These are phyloP conservation scores for Micromesistius poutassou DNA, from an alignment of 2,797 vertebrate species.

Conservation along the genomic window DNA sequence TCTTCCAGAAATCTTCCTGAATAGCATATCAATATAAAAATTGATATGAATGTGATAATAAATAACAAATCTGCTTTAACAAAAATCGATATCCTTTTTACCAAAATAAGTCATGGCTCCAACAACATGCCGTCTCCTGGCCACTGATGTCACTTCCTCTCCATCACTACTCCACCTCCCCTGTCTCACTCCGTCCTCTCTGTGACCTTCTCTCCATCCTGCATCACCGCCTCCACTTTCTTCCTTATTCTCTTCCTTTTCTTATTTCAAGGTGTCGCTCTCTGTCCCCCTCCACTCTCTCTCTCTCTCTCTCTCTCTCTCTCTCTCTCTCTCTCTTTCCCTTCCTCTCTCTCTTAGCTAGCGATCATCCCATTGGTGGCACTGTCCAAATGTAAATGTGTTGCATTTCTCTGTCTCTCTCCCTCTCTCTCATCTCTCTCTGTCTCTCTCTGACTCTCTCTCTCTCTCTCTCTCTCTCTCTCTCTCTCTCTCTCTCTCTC, in stretches of 20 bases:
- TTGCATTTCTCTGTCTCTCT: neutral
- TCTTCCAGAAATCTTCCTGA: too few species aligned
- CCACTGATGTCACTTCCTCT: constrained; percentile 1
- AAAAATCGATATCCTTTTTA: too few species aligned
- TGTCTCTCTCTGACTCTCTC: too few species aligned
- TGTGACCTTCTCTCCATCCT: neutral
- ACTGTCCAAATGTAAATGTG: too few species aligned
- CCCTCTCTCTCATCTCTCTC: neutral
- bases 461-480: neutral
- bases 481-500: neutral
- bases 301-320: neutral
- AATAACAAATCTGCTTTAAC: too few species aligned
- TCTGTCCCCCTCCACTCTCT: neutral
- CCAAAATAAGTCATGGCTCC: too few species aligned
- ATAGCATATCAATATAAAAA: too few species aligned
- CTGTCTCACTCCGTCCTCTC: neutral
- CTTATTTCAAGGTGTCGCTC: neutral
- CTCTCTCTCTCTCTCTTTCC: neutral
- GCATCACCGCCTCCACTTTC: neutral
- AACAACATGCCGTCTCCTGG: neutral
- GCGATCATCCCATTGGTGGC: too few species aligned
- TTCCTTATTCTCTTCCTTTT: neutral
- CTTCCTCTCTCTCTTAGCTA: neutral
- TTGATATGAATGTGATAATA: too few species aligned
- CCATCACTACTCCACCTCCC: neutral